Base-by-base conservation (phyloP, 2,797 vertebrate genomes). In the Lindbergichthys nudifrons region DNA sequence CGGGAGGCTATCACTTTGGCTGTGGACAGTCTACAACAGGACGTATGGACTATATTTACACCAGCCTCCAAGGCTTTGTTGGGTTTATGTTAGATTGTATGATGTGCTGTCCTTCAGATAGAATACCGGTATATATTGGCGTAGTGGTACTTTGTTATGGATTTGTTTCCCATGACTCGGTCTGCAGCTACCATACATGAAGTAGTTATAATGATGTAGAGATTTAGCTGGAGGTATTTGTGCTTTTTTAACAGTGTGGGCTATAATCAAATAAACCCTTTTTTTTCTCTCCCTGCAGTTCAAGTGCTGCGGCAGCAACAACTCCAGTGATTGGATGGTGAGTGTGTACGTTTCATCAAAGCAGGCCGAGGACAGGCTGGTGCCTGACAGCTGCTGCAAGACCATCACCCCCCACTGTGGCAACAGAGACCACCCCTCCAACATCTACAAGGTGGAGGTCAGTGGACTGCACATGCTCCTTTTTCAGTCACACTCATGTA, bases 371-470 rank as follows among this genome's bases (percentile, higher is more conserved):
- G 78, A 71, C 43, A 91, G 95, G 66, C n/a, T 83, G 68, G 96
- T 97, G 32, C 96, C 97, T 0, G 96, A 97, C 86, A 97, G 96
- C 92, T 97, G 97, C 92, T 97, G 96, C 72, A 97, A 97, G 87
- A 96, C 93, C 0, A 80, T 96, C 65, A 96, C 95, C 19, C 73
- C 43, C 0, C 26, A 5, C 9, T 97, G 96, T 36, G 96, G 97
- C 60, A 87, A 14, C 51, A 93, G 96, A 68, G 93, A 94, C 80
- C 96, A 97, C 85, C 97, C 96, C 7, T 97, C 96, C 78, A 97
- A 97, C 88, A 96, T 97, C 92, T 97, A 96, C 92, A 96, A 95
- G 78, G 96, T 96, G 71, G 96, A 97, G 95, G 96, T 96, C 52
- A 86, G 94, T 90, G 30, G 13, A 26, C 4, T 13, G 9, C 9